Conservation (phyloP, 2,888 invertebrate species). For the Leucophenga maculata region DNA sequence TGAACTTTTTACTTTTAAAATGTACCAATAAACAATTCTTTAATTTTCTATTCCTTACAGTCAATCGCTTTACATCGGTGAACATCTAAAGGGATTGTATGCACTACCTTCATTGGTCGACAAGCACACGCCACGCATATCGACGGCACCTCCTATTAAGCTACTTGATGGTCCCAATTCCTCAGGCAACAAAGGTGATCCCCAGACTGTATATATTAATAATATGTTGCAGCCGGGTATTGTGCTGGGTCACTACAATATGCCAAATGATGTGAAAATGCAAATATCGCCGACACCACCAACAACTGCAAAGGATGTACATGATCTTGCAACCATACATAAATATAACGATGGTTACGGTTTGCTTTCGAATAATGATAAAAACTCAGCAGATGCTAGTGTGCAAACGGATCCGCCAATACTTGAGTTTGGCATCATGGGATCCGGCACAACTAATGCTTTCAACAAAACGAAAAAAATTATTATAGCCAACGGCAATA, state of each 20-base stretch:
- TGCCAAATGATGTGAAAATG: slow-evolving; percentile 75
- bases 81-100: slow-evolving; percentile 87
- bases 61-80: slow-evolving; percentile 93
- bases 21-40: not conserved
- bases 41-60: slow-evolving; percentile 72
- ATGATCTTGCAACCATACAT: slow-evolving; percentile 68
- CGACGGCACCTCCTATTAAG: slow-evolving; percentile 80
- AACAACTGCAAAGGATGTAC: slow-evolving; percentile 48
- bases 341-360: slow-evolving; percentile 61
- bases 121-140: slow-evolving; percentile 88
- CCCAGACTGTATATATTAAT: slow-evolving; percentile 74
- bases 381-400: slow-evolving; percentile 71
- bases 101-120: slow-evolving; percentile 94
- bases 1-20: not conserved
- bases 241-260: slow-evolving; percentile 79
- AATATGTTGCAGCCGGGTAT: slow-evolving; percentile 70
- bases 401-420: slow-evolving; percentile 77
- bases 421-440: slow-evolving; percentile 57
- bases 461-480: slow-evolving; percentile 72
- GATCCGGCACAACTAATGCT: slow-evolving; percentile 53
- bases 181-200: slow-evolving; percentile 55
- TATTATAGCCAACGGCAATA: slow-evolving; percentile 63
- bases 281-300: slow-evolving; percentile 67
- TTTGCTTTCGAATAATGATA: slow-evolving; percentile 56
- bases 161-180: slow-evolving; percentile 82